phyloP scores from a whole-genome alignment of 2,888 invertebrate species.

The Euclidia mi region DNA sequence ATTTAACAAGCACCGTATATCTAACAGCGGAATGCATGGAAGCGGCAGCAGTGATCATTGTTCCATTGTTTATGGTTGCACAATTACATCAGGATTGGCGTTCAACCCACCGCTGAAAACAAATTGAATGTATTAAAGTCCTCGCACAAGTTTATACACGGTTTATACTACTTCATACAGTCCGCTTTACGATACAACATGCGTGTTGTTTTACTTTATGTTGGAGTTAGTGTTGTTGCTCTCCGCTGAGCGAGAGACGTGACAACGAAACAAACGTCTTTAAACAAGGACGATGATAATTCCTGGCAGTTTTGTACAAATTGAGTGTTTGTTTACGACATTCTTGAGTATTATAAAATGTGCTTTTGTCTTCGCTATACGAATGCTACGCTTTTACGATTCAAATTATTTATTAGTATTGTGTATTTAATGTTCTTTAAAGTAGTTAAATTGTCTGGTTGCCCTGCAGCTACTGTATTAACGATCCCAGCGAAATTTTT shows the following conservation, averaged over 20 bases:
- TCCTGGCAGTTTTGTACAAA: neutral
- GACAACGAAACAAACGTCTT: constrained; percentile 40
- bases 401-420: too few species aligned
- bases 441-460: too few species aligned
- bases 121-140: constrained; percentile 82
- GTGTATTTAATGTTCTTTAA: too few species aligned
- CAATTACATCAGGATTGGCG: constrained; percentile 68
- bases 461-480: too few species aligned
- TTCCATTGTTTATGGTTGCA: constrained; percentile 76
- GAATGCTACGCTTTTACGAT: too few species aligned
- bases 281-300: constrained; percentile 2
- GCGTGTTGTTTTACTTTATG: constrained; percentile 79
- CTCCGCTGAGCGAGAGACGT: constrained; percentile 25
- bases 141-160: constrained; percentile 68
- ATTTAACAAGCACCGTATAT: constrained; percentile 48
- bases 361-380: too few species aligned
- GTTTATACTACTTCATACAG: constrained; percentile 70
- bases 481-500: too few species aligned
- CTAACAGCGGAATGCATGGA: constrained; percentile 45
- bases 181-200: constrained; percentile 73
- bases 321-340: constrained; percentile 2
- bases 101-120: constrained; percentile 69
- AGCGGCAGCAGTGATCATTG: constrained; percentile 67
- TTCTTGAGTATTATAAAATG: neutral
- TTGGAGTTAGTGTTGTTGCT: constrained; percentile 62